Evolutionary conservation across 2,113 vertebrate species (phyloP).

Genomic region (Sula dactylatra): DNA sequence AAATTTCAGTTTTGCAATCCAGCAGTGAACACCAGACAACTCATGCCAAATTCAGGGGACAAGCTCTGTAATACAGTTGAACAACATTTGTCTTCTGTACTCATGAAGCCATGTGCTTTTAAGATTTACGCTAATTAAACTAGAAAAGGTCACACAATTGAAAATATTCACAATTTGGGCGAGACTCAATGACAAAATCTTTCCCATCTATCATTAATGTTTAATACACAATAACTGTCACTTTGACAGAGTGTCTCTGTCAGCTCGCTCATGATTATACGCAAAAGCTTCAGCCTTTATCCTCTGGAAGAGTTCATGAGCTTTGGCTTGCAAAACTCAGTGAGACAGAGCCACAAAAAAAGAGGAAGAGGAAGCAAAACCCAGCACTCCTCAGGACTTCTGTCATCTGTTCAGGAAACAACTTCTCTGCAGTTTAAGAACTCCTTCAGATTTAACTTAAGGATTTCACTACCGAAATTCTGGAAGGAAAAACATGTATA

Average conservation of each 20-base stretch:
- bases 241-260: not conserved
- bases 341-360: not conserved
- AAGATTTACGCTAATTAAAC: constrained; percentile 39
- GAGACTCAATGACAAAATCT: constrained; percentile 13
- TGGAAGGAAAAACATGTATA: not conserved
- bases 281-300: not conserved
- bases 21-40: not conserved
- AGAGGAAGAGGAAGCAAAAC: constrained; percentile 29
- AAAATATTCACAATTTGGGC: not conserved
- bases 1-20: not conserved
- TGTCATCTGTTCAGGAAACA: not conserved
- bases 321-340: not conserved
- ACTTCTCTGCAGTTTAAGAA: not conserved
- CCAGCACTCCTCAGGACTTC: not conserved
- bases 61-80: not conserved
- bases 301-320: not conserved
- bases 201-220: not conserved
- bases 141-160: constrained; percentile 45
- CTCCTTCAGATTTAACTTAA: not conserved
- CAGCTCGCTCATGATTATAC: not conserved
- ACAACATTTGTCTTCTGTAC: not conserved
- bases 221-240: not conserved
- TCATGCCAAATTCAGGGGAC: not conserved
- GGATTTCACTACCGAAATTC: not conserved
- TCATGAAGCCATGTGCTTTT: not conserved